These are phyloP conservation scores for Ommatoiulus sabulosus DNA, from an alignment of 2,888 invertebrate species.

Conservation along the genomic window DNA sequence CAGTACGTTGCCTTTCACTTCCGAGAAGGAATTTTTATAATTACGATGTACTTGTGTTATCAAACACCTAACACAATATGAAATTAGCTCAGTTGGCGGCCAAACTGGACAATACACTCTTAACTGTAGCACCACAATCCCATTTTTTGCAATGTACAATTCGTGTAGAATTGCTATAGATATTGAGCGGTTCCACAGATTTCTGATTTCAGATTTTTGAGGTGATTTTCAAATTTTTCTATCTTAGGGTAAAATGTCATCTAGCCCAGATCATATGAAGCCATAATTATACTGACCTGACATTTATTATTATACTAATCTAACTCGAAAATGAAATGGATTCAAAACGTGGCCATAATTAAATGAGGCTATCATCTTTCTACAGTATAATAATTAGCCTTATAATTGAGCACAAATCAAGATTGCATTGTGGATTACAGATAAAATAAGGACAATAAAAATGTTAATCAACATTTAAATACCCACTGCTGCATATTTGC, in stretches of 20 bases:
- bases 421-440: neutral
- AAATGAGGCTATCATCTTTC: neutral
- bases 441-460: neutral
- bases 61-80: neutral
- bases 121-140: too few relatives aligned
- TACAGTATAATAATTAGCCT: neutral
- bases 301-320: neutral
- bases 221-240: too few relatives aligned
- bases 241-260: too few relatives aligned
- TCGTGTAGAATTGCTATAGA: too few relatives aligned
- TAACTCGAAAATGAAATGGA: neutral
- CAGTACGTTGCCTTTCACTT: neutral
- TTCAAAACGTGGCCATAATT: neutral
- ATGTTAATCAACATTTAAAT: neutral
- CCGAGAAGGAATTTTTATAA: neutral
- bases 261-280: neutral
- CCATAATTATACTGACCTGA: neutral
- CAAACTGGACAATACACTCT: too few relatives aligned
- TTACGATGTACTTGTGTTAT: neutral
- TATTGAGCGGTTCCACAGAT: too few relatives aligned
- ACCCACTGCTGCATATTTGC: neutral
- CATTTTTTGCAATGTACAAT: too few relatives aligned
- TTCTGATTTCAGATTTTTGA: too few relatives aligned
- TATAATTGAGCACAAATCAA: neutral
- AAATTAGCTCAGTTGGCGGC: too few relatives aligned